Conservation (phyloP, 1,140 invertebrate genomes). For the Agrypnia vestita region DNA sequence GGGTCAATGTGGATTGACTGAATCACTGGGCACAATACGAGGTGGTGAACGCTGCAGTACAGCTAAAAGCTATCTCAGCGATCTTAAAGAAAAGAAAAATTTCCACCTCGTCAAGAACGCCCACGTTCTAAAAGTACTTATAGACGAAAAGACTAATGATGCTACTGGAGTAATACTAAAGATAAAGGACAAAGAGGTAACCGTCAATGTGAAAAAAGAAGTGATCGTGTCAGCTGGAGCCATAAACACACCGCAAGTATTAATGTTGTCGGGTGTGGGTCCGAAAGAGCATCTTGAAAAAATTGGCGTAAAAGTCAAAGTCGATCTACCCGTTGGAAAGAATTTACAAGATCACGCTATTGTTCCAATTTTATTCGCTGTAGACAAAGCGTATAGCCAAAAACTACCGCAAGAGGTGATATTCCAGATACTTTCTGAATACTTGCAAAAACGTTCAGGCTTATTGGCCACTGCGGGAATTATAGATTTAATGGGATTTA, state of each 20-base stretch:
- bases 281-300: conserved; percentile 66
- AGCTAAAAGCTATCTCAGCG: conserved; percentile 75
- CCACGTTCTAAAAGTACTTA: conserved; percentile 71
- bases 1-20: conserved; percentile 72
- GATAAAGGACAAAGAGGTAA: conserved; percentile 61
- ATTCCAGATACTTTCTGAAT: conserved; percentile 62
- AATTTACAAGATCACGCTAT: conserved; percentile 80
- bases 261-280: conserved; percentile 71
- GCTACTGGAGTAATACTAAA: conserved; percentile 66
- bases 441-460: conserved; percentile 65
- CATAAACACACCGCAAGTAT: conserved; percentile 72
- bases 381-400: conserved; percentile 59
- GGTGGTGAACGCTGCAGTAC: conserved; percentile 77
- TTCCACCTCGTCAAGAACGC: conserved; percentile 79
- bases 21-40: conserved; percentile 70
- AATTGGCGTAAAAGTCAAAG: conserved; percentile 69
- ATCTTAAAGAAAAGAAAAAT: conserved; percentile 75
- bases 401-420: conserved; percentile 60
- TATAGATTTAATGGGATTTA: conserved; percentile 65
- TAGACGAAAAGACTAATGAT: conserved; percentile 63
- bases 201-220: conserved; percentile 70
- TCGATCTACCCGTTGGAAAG: conserved; percentile 80
- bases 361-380: conserved; percentile 64
- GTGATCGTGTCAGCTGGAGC: conserved; percentile 74
- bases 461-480: conserved; percentile 64